phyloP scores from a whole-genome alignment of 2,888 invertebrate species.

The Euspilapteryx auroguttella region DNA sequence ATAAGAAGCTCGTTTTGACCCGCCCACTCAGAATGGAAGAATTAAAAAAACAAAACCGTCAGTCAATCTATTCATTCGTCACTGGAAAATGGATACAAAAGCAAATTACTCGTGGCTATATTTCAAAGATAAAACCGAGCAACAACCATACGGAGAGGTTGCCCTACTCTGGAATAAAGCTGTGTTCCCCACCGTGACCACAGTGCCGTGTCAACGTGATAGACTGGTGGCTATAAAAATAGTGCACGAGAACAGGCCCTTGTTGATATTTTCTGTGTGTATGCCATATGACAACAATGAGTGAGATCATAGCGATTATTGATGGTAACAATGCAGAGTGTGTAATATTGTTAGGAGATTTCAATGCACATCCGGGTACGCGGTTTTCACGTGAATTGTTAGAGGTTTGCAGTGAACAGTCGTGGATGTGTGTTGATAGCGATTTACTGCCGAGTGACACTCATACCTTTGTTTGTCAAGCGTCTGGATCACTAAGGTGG shows the following conservation, averaged over 20 bases:
- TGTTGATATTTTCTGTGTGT: neutral
- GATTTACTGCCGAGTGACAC: neutral
- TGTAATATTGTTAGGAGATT: neutral
- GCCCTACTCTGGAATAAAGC: neutral
- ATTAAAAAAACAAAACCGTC: too few relatives aligned
- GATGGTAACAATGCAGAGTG: neutral
- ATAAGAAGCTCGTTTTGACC: too few relatives aligned
- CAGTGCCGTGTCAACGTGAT: neutral
- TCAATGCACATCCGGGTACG: neutral
- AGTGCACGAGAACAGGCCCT: neutral
- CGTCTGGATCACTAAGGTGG: neutral
- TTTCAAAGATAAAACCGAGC: too few relatives aligned
- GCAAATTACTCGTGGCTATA: too few relatives aligned
- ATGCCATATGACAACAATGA: conserved; percentile 1
- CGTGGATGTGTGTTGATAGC: neutral
- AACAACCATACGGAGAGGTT: neutral
- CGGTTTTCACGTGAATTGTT: neutral
- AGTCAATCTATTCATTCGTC: too few relatives aligned
- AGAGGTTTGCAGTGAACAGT: neutral
- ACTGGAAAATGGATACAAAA: too few relatives aligned
- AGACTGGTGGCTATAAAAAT: neutral
- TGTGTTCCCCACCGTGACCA: neutral
- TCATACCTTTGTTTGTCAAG: conserved; percentile 1
- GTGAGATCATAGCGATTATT: neutral
- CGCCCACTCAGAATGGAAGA: too few relatives aligned